Conservation (phyloP, 2,888 invertebrate genomes). For the Thymelicus lineola region DNA sequence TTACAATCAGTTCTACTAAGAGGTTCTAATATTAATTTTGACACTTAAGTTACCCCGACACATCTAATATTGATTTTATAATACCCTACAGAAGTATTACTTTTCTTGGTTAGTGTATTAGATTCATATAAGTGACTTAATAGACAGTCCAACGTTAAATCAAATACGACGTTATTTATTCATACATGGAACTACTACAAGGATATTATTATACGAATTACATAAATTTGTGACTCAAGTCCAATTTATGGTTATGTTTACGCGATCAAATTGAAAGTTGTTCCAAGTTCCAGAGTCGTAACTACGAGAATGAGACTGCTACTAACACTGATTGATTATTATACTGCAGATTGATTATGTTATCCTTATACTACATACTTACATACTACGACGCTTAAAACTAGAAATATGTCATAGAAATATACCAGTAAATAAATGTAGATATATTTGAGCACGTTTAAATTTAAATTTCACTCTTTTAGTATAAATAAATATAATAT, state of each 20-base stretch:
- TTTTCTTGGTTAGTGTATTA: conserved; percentile 1
- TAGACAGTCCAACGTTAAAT: background rate
- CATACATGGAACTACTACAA: background rate
- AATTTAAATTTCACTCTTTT: conserved; percentile 42
- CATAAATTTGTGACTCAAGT: background rate
- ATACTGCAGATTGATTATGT: conserved; percentile 17
- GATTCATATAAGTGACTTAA: conserved; percentile 7
- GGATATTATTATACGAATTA: background rate
- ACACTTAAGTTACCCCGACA: conserved; percentile 27
- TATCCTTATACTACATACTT: conserved; percentile 42
- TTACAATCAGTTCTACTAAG: conserved; percentile 4
- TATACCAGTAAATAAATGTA: conserved; percentile 49
- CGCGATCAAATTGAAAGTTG: background rate
- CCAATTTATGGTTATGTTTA: background rate
- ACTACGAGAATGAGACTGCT: conserved; percentile 2
- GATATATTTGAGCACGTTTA: conserved; percentile 58
- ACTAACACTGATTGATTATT: conserved; percentile 21
- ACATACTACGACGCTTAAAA: conserved; percentile 47
- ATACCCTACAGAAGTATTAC: conserved; percentile 18
- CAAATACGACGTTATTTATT: background rate
- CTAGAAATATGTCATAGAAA: conserved; percentile 53
- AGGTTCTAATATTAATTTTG: conserved; percentile 17
- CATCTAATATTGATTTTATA: conserved; percentile 24
- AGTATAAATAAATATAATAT: conserved; percentile 33
- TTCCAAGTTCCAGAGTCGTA: background rate